Evolutionary conservation across 2,113 vertebrate species (phyloP).

Genomic region (Mystacornis crossleyi): DNA sequence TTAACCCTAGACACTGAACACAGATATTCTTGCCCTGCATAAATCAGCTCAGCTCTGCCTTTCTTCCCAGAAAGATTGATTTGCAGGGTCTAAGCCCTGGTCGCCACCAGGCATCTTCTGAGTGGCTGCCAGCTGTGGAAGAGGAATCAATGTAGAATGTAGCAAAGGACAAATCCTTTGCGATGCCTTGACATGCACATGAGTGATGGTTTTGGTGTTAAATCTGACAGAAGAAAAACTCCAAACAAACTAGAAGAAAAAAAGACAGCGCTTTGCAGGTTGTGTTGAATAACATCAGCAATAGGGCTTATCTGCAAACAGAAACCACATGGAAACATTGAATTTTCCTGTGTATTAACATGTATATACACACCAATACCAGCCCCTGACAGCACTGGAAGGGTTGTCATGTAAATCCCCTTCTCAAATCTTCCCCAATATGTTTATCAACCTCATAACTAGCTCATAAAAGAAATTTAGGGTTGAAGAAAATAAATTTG

Average conservation of each 20-base stretch:
- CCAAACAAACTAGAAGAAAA: background rate
- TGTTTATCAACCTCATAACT: background rate
- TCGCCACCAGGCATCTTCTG: background rate
- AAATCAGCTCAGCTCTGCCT: background rate
- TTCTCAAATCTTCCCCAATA: fast-evolving
- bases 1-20: background rate
- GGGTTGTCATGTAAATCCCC: background rate
- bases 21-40: background rate
- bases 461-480: background rate
- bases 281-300: background rate
- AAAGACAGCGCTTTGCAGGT: background rate
- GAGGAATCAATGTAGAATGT: too few relatives aligned
- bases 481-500: background rate
- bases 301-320: background rate
- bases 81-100: background rate
- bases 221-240: background rate
- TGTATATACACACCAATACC: background rate
- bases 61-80: background rate
- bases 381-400: background rate
- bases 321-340: background rate
- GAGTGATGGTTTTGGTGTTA: background rate
- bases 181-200: fast-evolving
- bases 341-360: background rate
- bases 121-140: background rate
- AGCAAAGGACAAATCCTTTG: background rate